Conservation (phyloP, 2,797 vertebrate genomes). For the Malacoctenus gilli region DNA sequence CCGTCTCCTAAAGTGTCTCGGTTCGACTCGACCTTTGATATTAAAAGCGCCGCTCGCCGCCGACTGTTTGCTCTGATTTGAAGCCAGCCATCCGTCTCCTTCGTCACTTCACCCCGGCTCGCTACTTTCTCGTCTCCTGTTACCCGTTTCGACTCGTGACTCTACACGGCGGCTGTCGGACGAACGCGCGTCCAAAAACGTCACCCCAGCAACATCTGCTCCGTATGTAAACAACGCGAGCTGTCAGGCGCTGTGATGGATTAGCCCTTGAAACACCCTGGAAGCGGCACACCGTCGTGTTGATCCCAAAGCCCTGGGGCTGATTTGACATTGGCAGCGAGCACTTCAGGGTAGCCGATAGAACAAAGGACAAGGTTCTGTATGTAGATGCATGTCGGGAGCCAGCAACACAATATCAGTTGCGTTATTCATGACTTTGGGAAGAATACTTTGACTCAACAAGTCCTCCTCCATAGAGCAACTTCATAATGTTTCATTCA, state of each 20-base stretch:
- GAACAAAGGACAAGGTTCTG: too few species aligned
- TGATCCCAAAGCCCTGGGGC: not conserved
- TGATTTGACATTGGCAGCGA: not conserved
- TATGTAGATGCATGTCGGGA: too few species aligned
- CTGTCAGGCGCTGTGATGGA: conserved; percentile 28
- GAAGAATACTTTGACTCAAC: not conserved
- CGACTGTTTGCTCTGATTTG: not conserved
- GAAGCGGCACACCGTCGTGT: not conserved
- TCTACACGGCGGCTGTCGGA: conserved; percentile 1
- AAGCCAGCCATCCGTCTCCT: too few species aligned
- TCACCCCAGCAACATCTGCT: conserved; percentile 8
- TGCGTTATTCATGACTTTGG: not conserved
- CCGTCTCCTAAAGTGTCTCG: too few species aligned
- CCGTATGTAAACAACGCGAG: conserved; percentile 12
- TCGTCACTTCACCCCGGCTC: too few species aligned
- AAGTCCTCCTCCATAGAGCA: not conserved
- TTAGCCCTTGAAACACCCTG: conserved; percentile 16
- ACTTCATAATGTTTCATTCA: too few species aligned
- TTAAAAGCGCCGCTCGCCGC: not conserved
- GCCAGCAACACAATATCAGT: not conserved
- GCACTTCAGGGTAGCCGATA: not conserved
- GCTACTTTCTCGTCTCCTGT: too few species aligned
- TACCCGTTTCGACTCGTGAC: not conserved
- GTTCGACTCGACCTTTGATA: too few species aligned
- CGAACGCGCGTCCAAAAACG: not conserved